Evolutionary conservation across 2,113 vertebrate genomes (phyloP).

Genomic region (Dicrurus megarhynchus): DNA sequence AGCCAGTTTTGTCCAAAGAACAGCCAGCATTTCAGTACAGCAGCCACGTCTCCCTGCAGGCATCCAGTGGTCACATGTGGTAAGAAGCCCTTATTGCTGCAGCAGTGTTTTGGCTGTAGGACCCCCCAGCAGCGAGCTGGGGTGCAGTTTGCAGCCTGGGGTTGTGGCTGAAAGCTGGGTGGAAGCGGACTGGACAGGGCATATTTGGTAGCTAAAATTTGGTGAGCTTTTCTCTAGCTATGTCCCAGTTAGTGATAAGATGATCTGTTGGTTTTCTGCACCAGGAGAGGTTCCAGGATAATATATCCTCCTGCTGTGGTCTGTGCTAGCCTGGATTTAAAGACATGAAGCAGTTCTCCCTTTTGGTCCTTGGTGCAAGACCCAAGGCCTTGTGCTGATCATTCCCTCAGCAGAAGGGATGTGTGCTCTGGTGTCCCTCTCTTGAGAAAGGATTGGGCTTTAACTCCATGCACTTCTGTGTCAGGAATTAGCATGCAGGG

Average conservation of each 20-base stretch:
- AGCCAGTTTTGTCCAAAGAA: conserved; percentile 95
- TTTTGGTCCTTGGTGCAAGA: background rate
- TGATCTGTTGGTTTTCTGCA: background rate
- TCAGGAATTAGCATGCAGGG: background rate
- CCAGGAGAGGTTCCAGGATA: background rate
- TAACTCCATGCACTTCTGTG: background rate
- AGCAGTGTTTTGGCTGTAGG: background rate
- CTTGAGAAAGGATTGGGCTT: background rate
- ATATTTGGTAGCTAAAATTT: background rate
- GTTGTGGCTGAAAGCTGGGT: background rate
- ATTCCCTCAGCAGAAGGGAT: background rate
- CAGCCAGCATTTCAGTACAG: conserved; percentile 98
- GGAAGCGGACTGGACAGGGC: background rate
- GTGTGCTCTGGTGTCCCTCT: background rate
- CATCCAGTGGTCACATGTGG: conserved; percentile 98
- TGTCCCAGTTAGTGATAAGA: background rate
- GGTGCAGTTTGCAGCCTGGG: background rate
- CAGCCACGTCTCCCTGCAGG: conserved; percentile 96
- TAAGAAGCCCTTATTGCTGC: conserved; percentile 65
- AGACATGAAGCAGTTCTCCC: background rate
- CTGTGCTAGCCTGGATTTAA: background rate
- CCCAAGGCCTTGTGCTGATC: background rate
- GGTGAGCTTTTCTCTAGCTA: background rate
- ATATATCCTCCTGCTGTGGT: background rate
- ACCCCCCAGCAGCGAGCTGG: background rate